These are phyloP conservation scores for Stichodactyla helianthus DNA, from an alignment of 64 coral and sea anemone species.

Conservation along the genomic window DNA sequence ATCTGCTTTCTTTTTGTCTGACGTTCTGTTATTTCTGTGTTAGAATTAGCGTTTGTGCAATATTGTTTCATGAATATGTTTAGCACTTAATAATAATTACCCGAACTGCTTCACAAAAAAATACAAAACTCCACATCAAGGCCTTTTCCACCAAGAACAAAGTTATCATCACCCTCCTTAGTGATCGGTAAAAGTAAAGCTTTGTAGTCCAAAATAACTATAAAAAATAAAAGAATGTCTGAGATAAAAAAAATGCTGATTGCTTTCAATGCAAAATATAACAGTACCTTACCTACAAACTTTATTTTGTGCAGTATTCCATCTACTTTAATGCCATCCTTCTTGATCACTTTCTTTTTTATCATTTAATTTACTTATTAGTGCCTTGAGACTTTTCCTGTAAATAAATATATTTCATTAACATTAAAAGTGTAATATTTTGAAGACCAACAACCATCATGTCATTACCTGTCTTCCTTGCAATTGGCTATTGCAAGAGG, in stretches of 20 bases:
- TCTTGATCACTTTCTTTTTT: too few relatives aligned
- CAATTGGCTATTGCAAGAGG: slow-evolving; percentile 24
- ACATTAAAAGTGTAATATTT: neutral
- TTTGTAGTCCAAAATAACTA: too few relatives aligned
- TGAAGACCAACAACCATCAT: neutral
- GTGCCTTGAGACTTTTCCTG: neutral
- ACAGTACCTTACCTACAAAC: too few relatives aligned
- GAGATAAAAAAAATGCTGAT: too few relatives aligned
- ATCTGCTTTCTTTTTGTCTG: neutral
- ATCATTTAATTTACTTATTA: neutral
- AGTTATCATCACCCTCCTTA: too few relatives aligned
- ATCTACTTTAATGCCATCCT: too few relatives aligned
- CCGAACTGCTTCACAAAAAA: slow-evolving; percentile 32
- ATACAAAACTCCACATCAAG: slow-evolving; percentile 43
- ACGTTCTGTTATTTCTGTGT: neutral
- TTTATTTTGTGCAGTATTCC: too few relatives aligned
- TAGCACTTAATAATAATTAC: neutral
- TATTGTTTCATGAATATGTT: neutral
- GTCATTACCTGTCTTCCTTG: slow-evolving; percentile 12
- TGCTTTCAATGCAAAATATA: too few relatives aligned
- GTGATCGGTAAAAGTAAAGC: too few relatives aligned
- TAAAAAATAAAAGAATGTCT: too few relatives aligned
- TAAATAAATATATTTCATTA: neutral
- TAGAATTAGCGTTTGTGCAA: neutral
- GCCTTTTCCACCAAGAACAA: too few relatives aligned